Base-by-base conservation (phyloP, 2,888 invertebrate genomes). In the Chaetoderma sp. region DNA sequence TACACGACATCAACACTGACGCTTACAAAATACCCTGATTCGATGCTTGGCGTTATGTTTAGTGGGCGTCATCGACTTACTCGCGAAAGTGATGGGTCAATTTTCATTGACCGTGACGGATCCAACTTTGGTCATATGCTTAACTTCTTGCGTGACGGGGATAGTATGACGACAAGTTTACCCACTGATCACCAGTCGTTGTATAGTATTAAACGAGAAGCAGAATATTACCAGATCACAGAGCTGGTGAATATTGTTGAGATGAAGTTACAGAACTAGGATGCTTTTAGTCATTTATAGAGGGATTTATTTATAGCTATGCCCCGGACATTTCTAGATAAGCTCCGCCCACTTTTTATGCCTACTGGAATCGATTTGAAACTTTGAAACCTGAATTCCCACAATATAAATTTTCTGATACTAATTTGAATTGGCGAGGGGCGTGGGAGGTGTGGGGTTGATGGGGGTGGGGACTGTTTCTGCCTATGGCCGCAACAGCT, bases 101-200 rank as follows among this genome's bases (percentile, higher is more conserved):
- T 69, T 64, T 78, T 78, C 50, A 75, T 78, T 8, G 78, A 78
- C 61, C 55, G 78, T 18, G 77, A 78, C 49, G 77, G 77, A 5
- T 71, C 72, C 1, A 67, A 75, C 50, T 78, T 78, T 63, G 61
- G 78, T 0, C 73, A 70, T 39, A 74, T 78, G 27, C 65, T 78
- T 10, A 78, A 78, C 61, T 78, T 73, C 57, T 63, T 78, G n/a
- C 65, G 77, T 32, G 77, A 78, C 42, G 77, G 76, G 1, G 36
- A 32, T 18, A 61, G 70, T n/a, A 67, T 76, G 3, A 50, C 65
- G 1, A 70, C 69, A 2, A 70, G 72, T 2, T 42, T 78, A n/a
- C 73, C 75, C 10, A 61, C 61, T 5, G 70, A 74, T 23, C 18
- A 32, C 4, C 62, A 60, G 27, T 36, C 68, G 10, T 32, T 75